Evolutionary conservation across 2,113 vertebrate genomes (phyloP).

Genomic region (Carassius carassius): DNA sequence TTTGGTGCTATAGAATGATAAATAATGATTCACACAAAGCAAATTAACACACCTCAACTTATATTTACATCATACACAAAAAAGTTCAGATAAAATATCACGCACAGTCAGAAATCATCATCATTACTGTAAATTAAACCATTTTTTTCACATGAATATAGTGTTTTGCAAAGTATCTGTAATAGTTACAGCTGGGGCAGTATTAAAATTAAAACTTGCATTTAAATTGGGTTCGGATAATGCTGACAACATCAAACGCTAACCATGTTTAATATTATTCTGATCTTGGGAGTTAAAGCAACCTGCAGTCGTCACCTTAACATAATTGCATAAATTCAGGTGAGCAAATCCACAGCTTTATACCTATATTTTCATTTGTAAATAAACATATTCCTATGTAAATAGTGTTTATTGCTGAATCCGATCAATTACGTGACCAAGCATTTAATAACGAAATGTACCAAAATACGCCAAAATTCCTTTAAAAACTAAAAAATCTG

Average conservation of each 20-base stretch:
- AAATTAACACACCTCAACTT: constrained; percentile 39
- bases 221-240: not conserved
- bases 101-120: constrained; percentile 18
- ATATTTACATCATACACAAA: constrained; percentile 57
- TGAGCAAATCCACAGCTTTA: not conserved
- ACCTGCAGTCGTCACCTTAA: not conserved
- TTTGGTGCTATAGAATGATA: not conserved
- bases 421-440: not conserved
- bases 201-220: not conserved
- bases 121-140: not conserved
- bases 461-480: no score
- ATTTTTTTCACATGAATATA: constrained; percentile 11
- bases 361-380: not conserved
- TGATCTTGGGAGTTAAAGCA: not conserved
- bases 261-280: not conserved
- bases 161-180: constrained; percentile 12
- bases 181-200: not conserved
- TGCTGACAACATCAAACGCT: not conserved
- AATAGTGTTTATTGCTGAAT: not conserved
- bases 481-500: not conserved
- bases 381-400: not conserved
- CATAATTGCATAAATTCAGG: not conserved
- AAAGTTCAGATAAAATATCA: constrained; percentile 37
- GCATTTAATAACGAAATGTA: no score
- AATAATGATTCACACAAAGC: constrained; percentile 29